These are phyloP conservation scores for Symphodus melops DNA, from an alignment of 2,113 vertebrate species.

Conservation along the genomic window DNA sequence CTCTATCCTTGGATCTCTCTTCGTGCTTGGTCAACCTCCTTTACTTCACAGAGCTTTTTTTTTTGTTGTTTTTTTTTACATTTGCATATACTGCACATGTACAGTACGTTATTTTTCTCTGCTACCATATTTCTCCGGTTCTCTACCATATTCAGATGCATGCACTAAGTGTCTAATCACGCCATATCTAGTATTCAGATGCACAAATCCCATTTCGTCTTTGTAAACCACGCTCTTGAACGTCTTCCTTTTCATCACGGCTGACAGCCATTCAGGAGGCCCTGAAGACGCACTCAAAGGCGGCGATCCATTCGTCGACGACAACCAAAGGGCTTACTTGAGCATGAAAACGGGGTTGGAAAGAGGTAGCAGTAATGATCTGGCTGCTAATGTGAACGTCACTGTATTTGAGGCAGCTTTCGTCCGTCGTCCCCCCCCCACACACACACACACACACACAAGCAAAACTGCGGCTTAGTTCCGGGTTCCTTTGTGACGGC, in stretches of 20 bases:
- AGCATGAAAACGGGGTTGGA: constrained; percentile 65
- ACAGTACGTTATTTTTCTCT: too few species aligned
- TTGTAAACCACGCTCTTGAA: constrained; percentile 51
- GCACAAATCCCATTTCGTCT: constrained; percentile 51
- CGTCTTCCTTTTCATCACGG: constrained; percentile 62
- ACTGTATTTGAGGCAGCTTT: constrained; percentile 38
- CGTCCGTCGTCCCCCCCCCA: background rate
- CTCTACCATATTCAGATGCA: constrained; percentile 34
- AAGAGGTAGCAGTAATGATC: constrained; percentile 63
- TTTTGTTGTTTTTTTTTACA: too few species aligned
- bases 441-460: too few species aligned
- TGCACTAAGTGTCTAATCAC: constrained; percentile 45
- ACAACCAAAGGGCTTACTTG: constrained; percentile 57
- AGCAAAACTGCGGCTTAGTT: constrained; percentile 54
- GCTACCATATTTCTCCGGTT: constrained; percentile 14
- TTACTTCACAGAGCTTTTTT: constrained; percentile 12
- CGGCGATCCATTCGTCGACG: constrained; percentile 53
- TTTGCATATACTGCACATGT: too few species aligned
- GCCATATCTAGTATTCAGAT: constrained; percentile 42
- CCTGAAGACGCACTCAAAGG: constrained; percentile 54
- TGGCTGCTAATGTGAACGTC: constrained; percentile 44
- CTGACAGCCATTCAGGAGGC: constrained; percentile 60
- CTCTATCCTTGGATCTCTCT: constrained; percentile 33
- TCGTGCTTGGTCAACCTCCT: constrained; percentile 23
- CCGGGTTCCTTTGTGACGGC: constrained; percentile 45